Evolutionary conservation across 2,113 vertebrate genomes (phyloP).

Genomic region (Dromas ardeola): DNA sequence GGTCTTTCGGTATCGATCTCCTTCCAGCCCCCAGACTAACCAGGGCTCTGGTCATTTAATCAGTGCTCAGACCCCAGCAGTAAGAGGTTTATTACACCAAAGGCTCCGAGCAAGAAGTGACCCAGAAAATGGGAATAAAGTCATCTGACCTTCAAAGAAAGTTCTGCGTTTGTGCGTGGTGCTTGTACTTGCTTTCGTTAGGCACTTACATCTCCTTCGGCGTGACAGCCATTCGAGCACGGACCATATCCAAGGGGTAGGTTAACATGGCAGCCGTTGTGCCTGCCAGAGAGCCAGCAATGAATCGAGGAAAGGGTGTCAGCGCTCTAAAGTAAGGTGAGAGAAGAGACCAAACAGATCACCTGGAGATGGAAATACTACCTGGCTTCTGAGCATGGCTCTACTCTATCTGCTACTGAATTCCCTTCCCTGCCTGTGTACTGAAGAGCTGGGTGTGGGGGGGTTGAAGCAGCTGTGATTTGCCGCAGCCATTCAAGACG

Average conservation of each 20-base stretch:
- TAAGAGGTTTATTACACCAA: neutral
- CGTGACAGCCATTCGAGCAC: slow-evolving; percentile 97
- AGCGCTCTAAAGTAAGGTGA: slow-evolving; percentile 77
- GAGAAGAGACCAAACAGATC: neutral
- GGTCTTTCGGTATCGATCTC: neutral
- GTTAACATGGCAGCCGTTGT: slow-evolving; percentile 90
- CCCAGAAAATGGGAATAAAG: neutral
- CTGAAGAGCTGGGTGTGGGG: neutral
- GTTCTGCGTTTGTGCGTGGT: neutral
- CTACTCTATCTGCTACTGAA: neutral
- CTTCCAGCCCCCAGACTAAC: neutral
- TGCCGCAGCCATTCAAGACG: neutral
- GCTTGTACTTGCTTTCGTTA: neutral
- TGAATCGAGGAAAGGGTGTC: slow-evolving; percentile 88
- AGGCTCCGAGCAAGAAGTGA: slow-evolving; percentile 10
- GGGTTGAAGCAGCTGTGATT: neutral
- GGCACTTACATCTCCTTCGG: slow-evolving; percentile 95
- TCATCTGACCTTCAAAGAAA: neutral
- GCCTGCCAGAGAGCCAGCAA: slow-evolving; percentile 92
- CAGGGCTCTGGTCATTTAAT: neutral
- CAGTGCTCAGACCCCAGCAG: neutral
- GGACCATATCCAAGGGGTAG: slow-evolving; percentile 96
- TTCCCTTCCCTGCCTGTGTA: neutral
- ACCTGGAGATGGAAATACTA: neutral
- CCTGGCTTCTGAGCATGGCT: neutral